phyloP scores from a whole-genome alignment of 2,888 invertebrate genomes.

The Cheilosia urbana region DNA sequence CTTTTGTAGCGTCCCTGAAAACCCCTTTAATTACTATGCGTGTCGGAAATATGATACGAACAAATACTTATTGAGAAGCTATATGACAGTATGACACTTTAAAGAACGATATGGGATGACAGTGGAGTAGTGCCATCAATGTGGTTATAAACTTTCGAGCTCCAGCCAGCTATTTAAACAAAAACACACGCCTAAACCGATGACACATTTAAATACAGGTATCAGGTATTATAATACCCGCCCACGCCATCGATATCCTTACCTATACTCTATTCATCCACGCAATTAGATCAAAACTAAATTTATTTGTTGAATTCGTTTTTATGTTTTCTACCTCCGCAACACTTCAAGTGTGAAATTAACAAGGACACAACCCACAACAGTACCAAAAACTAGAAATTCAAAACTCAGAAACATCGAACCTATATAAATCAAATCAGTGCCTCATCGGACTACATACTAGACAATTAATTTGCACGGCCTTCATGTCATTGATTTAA shows the following conservation, averaged over 20 bases:
- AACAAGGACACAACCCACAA: constrained; percentile 12
- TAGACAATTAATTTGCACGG: constrained; percentile 37
- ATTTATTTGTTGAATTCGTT: not conserved
- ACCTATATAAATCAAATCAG: constrained; percentile 14
- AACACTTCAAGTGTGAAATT: constrained; percentile 1
- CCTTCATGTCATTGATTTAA: constrained; percentile 27
- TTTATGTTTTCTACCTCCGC: not conserved
- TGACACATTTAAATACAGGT: no score
- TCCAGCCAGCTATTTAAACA: no score
- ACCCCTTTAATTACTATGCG: no score
- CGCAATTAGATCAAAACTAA: not conserved
- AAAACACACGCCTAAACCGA: no score
- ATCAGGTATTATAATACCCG: no score
- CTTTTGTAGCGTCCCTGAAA: no score
- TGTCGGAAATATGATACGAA: no score
- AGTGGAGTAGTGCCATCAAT: no score
- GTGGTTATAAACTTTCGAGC: no score
- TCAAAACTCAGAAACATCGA: constrained; percentile 1
- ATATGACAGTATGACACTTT: no score
- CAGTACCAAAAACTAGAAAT: constrained; percentile 8
- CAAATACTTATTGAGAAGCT: no score
- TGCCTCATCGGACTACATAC: not conserved
- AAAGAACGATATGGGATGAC: no score
- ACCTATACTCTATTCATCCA: not conserved
- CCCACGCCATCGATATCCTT: not conserved